phyloP scores from a whole-genome alignment of 1,140 invertebrate species.

The Drosophila teissieri region DNA sequence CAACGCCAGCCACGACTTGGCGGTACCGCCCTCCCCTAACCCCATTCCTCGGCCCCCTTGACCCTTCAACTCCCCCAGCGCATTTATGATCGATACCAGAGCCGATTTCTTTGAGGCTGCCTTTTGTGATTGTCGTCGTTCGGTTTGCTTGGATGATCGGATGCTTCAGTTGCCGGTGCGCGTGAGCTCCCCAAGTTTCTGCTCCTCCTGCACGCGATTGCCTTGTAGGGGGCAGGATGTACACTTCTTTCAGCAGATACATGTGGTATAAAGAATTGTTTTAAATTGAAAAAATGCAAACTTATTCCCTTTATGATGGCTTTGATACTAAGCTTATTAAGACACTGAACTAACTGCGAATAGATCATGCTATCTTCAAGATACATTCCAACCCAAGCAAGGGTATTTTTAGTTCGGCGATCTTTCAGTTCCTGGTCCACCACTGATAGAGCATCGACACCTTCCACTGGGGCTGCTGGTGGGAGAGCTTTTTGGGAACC shows the following conservation, averaged over 20 bases:
- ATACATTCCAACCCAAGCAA: neutral
- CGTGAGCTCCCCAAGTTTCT: constrained; percentile 20
- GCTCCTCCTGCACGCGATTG: constrained; percentile 68
- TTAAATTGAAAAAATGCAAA: no score
- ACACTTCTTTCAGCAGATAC: constrained; percentile 11
- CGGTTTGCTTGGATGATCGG: constrained; percentile 35
- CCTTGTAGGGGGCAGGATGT: constrained; percentile 40
- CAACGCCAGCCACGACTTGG: constrained; percentile 60
- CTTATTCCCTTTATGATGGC: no score
- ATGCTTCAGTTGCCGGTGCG: constrained; percentile 16
- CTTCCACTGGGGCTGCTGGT: constrained; percentile 27
- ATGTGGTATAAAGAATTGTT: neutral
- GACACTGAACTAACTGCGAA: no score
- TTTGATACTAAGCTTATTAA: no score
- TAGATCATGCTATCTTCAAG: no score
- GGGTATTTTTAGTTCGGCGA: constrained; percentile 4
- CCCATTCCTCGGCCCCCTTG: neutral
- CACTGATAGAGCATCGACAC: constrained; percentile 43
- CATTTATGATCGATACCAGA: constrained; percentile 80
- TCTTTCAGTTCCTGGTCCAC: neutral
- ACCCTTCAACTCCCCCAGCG: neutral
- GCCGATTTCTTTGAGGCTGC: constrained; percentile 67
- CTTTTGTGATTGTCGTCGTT: constrained; percentile 64
- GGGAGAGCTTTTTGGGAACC: constrained; percentile 15
- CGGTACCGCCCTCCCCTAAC: neutral